phyloP scores from a whole-genome alignment of 1,140 invertebrate species.

The Zaprionus ghesquierei region DNA sequence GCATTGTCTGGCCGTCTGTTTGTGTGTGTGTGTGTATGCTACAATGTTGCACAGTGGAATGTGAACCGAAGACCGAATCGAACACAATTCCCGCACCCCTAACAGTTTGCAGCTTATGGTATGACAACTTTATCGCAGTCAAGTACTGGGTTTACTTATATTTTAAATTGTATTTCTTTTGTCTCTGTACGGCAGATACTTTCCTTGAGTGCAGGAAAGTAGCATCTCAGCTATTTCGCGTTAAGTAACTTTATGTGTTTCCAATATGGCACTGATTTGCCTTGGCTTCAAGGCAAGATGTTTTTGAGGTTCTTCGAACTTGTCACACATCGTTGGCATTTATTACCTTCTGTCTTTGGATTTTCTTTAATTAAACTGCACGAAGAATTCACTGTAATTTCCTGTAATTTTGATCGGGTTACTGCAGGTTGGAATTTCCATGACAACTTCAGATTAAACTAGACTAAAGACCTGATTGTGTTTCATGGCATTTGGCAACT shows the following conservation, averaged over 20 bases:
- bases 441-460: neutral
- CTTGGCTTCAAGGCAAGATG: neutral
- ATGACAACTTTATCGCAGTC: neutral
- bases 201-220: neutral
- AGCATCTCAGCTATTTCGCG: too few relatives aligned
- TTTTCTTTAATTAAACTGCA: slow-evolving; percentile 69
- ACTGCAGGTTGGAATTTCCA: neutral
- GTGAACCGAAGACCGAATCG: neutral
- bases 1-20: slow-evolving; percentile 63
- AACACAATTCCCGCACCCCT: neutral
- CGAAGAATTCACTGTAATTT: slow-evolving; percentile 49
- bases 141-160: neutral
- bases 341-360: slow-evolving; percentile 31
- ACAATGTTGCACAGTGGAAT: slow-evolving; percentile 34
- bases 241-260: neutral
- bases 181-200: too few relatives aligned
- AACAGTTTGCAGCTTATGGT: neutral
- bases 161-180: neutral
- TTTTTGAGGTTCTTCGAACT: slow-evolving; percentile 39
- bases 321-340: slow-evolving; percentile 52
- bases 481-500: neutral
- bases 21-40: too few relatives aligned
- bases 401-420: slow-evolving; percentile 53
- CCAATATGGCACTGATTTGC: neutral
- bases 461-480: neutral